Percentiles rank a stretch among this genome's conserved stretches.
phyloP scores from a whole-genome alignment of 2,113 vertebrate species.

The Chaenocephalus aceratus region DNA sequence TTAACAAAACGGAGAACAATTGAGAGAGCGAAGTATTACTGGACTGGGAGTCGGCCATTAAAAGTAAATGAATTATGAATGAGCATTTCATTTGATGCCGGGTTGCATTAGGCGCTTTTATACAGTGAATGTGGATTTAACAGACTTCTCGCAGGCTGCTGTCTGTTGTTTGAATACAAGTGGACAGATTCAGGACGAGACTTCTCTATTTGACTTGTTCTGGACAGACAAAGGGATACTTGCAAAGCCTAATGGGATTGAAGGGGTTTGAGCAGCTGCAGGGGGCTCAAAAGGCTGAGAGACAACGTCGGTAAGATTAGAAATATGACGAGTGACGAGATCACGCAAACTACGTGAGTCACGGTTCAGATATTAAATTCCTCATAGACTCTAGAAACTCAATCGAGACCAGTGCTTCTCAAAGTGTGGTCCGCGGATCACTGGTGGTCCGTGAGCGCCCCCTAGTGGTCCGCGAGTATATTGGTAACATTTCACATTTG shows the following conservation, averaged over 20 bases:
- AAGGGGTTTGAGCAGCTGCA: conserved; percentile 54
- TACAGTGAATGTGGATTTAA: conserved; percentile 43
- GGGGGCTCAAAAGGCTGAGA: conserved; percentile 49
- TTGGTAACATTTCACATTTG: too few relatives aligned
- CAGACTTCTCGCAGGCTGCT: conserved; percentile 33
- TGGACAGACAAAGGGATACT: conserved; percentile 50
- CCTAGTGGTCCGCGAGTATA: too few relatives aligned
- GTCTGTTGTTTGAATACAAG: conserved; percentile 50
- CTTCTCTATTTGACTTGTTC: conserved; percentile 54
- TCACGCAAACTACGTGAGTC: conserved; percentile 31
- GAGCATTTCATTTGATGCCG: conserved; percentile 60
- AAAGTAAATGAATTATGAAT: conserved; percentile 81
- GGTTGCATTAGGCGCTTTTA: conserved; percentile 59
- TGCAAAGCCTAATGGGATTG: conserved; percentile 59
- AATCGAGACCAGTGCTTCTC: too few relatives aligned
- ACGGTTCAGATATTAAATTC: conserved; percentile 3
- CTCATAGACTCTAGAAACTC: not conserved
- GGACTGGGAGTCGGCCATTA: conserved; percentile 71
- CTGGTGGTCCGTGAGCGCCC: too few relatives aligned
- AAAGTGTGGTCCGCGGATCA: too few relatives aligned
- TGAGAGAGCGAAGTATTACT: conserved; percentile 68
- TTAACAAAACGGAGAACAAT: conserved; percentile 84
- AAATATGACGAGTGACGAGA: conserved; percentile 32
- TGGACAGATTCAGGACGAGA: conserved; percentile 69
- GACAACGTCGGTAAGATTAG: conserved; percentile 58